phyloP scores from a whole-genome alignment of 2,888 invertebrate species.

The Notodonta ziczac region DNA sequence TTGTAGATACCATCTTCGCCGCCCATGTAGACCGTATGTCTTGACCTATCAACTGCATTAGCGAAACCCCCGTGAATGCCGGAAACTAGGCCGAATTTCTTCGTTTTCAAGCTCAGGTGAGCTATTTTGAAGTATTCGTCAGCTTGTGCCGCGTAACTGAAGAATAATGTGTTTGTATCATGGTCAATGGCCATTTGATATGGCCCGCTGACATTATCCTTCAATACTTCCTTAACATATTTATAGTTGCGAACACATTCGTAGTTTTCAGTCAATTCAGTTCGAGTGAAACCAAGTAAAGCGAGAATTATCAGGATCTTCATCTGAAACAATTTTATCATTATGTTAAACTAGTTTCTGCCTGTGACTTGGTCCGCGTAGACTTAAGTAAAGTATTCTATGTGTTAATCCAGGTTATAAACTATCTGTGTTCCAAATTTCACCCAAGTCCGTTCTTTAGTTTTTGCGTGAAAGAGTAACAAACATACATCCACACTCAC shows the following conservation, averaged over 20 bases:
- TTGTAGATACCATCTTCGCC: constrained; percentile 61
- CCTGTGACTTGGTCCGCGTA: no score
- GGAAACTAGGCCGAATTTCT: constrained; percentile 46
- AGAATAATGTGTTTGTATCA: constrained; percentile 63
- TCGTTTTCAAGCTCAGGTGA: constrained; percentile 58
- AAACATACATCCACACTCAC: no score
- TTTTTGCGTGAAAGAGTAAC: no score
- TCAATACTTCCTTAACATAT: constrained; percentile 48
- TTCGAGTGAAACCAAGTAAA: constrained; percentile 27
- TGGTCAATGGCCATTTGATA: constrained; percentile 68
- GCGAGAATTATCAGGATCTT: constrained; percentile 25
- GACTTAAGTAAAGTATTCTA: no score
- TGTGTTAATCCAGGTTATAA: no score
- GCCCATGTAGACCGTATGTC: constrained; percentile 61
- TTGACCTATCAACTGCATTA: constrained; percentile 52
- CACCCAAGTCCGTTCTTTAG: no score
- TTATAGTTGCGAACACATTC: constrained; percentile 16
- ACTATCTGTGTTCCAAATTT: no score
- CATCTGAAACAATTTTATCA: constrained; percentile 37
- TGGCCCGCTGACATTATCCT: constrained; percentile 46
- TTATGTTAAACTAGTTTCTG: no score
- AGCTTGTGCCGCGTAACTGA: constrained; percentile 50
- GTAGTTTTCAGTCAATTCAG: constrained; percentile 12
- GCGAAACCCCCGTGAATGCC: constrained; percentile 62
- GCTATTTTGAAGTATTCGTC: constrained; percentile 48